Base-by-base conservation (phyloP, 1,140 invertebrate genomes). In the Rhagoletis pomonella region DNA sequence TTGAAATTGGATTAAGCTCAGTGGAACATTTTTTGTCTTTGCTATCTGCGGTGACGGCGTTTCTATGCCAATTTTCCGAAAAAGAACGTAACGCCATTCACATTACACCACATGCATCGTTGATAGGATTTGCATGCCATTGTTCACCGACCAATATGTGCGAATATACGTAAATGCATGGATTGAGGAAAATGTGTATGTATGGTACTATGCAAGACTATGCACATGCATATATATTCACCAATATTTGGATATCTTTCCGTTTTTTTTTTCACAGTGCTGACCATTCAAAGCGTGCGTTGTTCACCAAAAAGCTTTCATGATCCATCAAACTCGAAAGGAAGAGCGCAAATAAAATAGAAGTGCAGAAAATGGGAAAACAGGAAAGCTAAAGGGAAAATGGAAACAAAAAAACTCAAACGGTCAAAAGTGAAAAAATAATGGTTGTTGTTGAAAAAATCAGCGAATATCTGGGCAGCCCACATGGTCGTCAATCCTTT, bases 1-100 rank as follows among this genome's bases (percentile, higher is more conserved):
- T 62, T 62, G 60, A 62, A 62, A 17, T 62, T 62, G 60, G 60
- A 62, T 62, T 62, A 62, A 62, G 60, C 60, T 62, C 60, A 62
- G 60, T 62, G 60, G 60, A 62, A n/a, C 60, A 62, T 62, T 62
- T 62, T 7, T 62, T 62, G 7, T 9, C 12, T 4, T 62, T 62
- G 4, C 12, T 62, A 14, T 62, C 17, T n/a, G 60, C 17, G n/a
- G 12, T 14, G 17, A 17, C 9, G 12, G 60, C 12, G n/a, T 62
- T 62, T 62, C 4, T 62, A 62, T 62, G 60, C 60, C 60, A 62
- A 62, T 17, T 62, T 62, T 62, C 17, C n/a, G 50, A 55, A 55
- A 55, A 55, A 55, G 12, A 62, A 62, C 60, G 60, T 62, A 7
- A 62, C 60, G 17, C 60, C n/a, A 62, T 62, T 62, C 60, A 62